Evolutionary conservation across 2,888 invertebrate species (phyloP).

Genomic region (Oscheius myriophilus): DNA sequence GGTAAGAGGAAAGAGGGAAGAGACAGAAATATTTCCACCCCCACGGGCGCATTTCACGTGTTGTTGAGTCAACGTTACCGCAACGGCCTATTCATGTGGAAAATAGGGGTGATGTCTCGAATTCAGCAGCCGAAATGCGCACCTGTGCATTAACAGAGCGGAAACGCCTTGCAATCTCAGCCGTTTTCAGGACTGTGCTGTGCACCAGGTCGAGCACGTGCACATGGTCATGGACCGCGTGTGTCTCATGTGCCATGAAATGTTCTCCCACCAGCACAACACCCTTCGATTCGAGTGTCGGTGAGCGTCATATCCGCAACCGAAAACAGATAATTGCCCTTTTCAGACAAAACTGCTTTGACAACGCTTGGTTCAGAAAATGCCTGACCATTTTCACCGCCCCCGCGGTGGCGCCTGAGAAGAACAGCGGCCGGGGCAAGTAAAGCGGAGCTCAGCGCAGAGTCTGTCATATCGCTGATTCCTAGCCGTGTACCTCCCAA

Average conservation of each 20-base stretch:
- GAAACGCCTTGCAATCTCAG: background rate
- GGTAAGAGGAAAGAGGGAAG: no score
- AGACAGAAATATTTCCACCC: no score
- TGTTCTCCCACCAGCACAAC: constrained; percentile 40
- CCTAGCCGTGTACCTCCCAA: constrained; percentile 1
- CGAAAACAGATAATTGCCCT: background rate
- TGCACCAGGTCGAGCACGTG: constrained; percentile 39
- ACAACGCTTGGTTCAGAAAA: constrained; percentile 37
- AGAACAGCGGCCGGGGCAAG: background rate
- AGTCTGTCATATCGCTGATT: constrained; percentile 11
- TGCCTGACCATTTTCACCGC: constrained; percentile 49
- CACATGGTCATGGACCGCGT: constrained; percentile 52
- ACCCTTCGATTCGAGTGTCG: constrained; percentile 50
- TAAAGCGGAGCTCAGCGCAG: no score
- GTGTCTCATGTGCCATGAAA: constrained; percentile 53
- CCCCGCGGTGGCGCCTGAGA: background rate
- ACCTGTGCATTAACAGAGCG: no score
- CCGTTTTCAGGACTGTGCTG: constrained; percentile 35
- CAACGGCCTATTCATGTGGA: no score
- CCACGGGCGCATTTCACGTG: no score
- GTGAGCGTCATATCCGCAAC: constrained; percentile 10
- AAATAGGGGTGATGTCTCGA: no score
- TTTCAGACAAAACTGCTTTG: constrained; percentile 39
- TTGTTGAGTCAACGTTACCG: no score
- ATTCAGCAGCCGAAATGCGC: no score